These are phyloP conservation scores for Mastomys natalensis DNA, from an alignment of 2,113 vertebrate species.

Conservation along the genomic window DNA sequence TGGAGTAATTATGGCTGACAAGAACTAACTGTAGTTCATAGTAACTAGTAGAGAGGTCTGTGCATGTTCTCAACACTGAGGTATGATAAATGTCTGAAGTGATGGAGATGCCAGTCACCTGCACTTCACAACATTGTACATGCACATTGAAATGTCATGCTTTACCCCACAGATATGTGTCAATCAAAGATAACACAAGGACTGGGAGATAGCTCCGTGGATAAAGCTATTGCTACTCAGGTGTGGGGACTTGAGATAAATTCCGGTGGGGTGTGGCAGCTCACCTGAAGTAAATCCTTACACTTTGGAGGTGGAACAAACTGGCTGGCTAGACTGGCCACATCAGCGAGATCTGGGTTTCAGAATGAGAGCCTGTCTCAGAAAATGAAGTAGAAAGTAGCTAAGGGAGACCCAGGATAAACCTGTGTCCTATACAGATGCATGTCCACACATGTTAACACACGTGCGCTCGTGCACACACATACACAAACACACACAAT, in stretches of 20 bases:
- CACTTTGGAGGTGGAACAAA: background rate
- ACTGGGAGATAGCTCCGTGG: too few relatives aligned
- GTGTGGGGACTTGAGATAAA: background rate
- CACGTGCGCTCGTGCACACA: background rate
- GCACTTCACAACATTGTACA: background rate
- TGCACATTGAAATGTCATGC: background rate
- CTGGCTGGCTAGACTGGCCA: background rate
- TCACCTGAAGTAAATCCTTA: background rate
- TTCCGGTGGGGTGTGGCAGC: background rate
- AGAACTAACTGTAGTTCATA: background rate
- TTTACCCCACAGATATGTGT: background rate
- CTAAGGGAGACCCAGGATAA: background rate
- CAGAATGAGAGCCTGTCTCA: background rate
- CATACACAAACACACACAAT: background rate
- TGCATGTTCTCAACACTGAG: background rate
- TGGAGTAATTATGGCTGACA: background rate
- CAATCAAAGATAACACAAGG: background rate
- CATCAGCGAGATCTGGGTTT: background rate
- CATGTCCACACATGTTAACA: background rate
- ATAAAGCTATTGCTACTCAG: background rate
- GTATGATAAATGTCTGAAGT: background rate
- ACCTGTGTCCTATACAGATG: background rate
- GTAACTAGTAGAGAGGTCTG: background rate
- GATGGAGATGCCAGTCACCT: background rate
- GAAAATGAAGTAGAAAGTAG: background rate